Conservation (phyloP, 2,797 vertebrate genomes). For the Carduelis carduelis region DNA sequence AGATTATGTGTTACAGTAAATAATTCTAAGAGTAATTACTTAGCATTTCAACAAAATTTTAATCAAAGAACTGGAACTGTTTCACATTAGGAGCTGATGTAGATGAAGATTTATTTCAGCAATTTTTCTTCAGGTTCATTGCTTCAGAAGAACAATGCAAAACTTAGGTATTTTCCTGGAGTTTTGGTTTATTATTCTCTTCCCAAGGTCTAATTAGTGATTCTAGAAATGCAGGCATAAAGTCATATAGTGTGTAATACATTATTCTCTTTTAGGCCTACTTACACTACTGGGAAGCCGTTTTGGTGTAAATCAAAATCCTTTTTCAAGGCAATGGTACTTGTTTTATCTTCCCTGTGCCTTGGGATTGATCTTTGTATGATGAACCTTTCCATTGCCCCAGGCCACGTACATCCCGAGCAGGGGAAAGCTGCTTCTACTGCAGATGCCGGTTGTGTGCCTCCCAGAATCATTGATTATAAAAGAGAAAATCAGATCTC, state of each 20-base stretch:
- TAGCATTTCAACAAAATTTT: conserved; percentile 29
- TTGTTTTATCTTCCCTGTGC: not conserved
- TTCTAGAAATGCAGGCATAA: not conserved
- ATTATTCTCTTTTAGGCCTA: not conserved
- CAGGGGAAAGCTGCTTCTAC: not conserved
- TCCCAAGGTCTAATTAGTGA: not conserved
- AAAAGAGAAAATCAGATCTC: not conserved
- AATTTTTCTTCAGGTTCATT: conserved; percentile 1
- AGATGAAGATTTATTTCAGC: conserved; percentile 40
- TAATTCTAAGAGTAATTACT: conserved; percentile 44
- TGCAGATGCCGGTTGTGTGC: not conserved
- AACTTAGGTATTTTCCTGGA: not conserved
- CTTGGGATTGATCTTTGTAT: not conserved
- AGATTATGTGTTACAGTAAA: conserved; percentile 50
- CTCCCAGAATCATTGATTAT: not conserved
- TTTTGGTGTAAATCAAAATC: not conserved
- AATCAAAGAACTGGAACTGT: conserved; percentile 37
- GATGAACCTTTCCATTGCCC: not conserved
- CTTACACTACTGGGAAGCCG: not conserved
- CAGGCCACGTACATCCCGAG: accelerated
- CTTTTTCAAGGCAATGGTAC: not conserved
- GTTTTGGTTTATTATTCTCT: not conserved
- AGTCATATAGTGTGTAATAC: not conserved
- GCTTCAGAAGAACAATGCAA: not conserved
- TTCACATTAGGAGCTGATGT: not conserved